A percentile compares a stretch with the other conserved stretches of the same genome.
Evolutionary conservation across 2,888 invertebrate genomes (phyloP).

Genomic region (Calameuta pallipes): DNA sequence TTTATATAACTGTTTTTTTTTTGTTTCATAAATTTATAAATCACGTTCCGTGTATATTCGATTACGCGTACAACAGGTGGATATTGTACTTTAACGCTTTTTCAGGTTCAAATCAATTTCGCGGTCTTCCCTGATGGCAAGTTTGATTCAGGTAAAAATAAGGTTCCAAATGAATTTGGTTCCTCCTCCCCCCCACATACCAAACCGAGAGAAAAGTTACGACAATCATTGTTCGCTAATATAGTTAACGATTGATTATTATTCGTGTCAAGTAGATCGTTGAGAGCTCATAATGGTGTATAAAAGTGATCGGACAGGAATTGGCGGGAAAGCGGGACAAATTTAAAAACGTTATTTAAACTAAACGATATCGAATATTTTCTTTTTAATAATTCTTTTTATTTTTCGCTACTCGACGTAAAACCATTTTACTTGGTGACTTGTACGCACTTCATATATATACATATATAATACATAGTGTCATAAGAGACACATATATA

Average conservation of each 20-base stretch:
- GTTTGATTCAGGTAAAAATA: slow-evolving; percentile 63
- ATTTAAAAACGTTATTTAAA: background rate
- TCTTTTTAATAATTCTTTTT: background rate
- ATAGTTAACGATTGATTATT: background rate
- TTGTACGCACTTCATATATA: background rate
- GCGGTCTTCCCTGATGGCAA: slow-evolving; percentile 63
- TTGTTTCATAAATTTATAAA: background rate
- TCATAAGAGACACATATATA: background rate
- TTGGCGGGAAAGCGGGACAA: background rate
- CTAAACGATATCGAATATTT: background rate
- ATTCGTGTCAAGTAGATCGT: background rate
- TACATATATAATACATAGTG: background rate
- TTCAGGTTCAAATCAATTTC: slow-evolving; percentile 65
- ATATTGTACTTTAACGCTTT: slow-evolving; percentile 58
- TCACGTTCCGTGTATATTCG: background rate
- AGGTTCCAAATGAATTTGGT: slow-evolving; percentile 50
- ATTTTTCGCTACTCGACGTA: no score
- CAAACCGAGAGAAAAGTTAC: slow-evolving; percentile 52
- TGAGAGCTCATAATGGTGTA: background rate
- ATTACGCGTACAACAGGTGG: slow-evolving; percentile 1
- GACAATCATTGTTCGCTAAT: background rate
- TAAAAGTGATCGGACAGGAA: background rate
- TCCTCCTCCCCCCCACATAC: background rate
- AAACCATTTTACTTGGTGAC: no score
- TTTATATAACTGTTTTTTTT: slow-evolving; percentile 31